Percentiles rank a stretch among this genome's conserved stretches.
Conservation (phyloP, 2,888 invertebrate genomes). For the Acrocyrtus sp. region DNA sequence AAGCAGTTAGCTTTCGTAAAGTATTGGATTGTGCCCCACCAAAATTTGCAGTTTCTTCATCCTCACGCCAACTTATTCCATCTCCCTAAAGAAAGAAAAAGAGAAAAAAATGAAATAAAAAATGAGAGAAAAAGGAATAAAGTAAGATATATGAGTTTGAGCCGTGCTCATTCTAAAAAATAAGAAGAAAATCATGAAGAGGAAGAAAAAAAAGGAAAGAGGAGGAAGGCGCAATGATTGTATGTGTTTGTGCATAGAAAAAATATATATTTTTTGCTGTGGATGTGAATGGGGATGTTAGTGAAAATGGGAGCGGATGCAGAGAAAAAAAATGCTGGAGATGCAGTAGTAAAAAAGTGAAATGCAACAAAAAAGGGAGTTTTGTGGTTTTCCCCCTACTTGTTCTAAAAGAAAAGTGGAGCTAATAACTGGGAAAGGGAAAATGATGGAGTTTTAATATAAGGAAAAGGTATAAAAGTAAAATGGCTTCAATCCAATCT, state of each 20-base stretch:
- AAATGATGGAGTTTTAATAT: too few species aligned
- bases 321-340: too few species aligned
- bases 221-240: slow-evolving; percentile 21
- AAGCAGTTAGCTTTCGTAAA: background rate
- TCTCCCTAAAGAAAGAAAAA: slow-evolving; percentile 14
- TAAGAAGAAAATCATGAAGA: slow-evolving; percentile 6
- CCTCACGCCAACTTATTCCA: background rate
- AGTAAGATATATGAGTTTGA: slow-evolving; percentile 43
- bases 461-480: too few species aligned
- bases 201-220: slow-evolving; percentile 19
- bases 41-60: background rate
- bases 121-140: slow-evolving; percentile 26
- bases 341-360: too few species aligned
- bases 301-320: slow-evolving; percentile 16
- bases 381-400: slow-evolving; percentile 28
- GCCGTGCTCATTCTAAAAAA: slow-evolving; percentile 14
- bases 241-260: background rate
- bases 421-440: too few species aligned
- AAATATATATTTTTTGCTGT: too few species aligned
- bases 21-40: background rate
- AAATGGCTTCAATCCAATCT: too few species aligned
- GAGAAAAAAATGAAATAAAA: slow-evolving; percentile 16
- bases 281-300: background rate
- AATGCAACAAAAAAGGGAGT: too few species aligned
- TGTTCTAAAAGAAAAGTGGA: too few species aligned